Base-by-base conservation (phyloP, 64 coral and sea anemone genomes). In the Porites australiensis region DNA sequence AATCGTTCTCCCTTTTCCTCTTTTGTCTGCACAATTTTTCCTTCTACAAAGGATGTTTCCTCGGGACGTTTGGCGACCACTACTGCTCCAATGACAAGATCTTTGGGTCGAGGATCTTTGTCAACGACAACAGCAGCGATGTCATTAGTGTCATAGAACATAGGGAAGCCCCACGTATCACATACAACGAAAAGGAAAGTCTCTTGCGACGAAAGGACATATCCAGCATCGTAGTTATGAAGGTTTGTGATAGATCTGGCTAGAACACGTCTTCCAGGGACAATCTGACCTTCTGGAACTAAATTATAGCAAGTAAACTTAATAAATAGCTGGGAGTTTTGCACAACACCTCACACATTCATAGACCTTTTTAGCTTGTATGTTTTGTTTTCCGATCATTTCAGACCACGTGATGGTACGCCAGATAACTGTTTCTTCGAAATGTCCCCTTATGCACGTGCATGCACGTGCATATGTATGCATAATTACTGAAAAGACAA, bases 81-180 rank as follows among this genome's bases (percentile, higher is more conserved):
- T 47, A 69, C 66, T 27, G 83, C 63, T 13, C 92, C 88, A 74
- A 77, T 48, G 53, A 90, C 81, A 13, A 97, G 83, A 43, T 82
- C 58, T 13, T 86, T 13, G 51, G 87, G 18, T 3, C 59, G 59
- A 37, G 95, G 92, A 70, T 74, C 73, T 20, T 64, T 79, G 63
- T 94, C 95, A 47, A 97, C 58, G 5, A 97, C 88, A n/a, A 97
- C 58, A 46, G 95, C 92, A 9, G 91, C 48, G 15, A 94, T 68
- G 51, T 97, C 92, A 77, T 97, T 97, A 6, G 58, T 4, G 68
- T 97, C 95, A 90, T 87, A 88, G 1, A 62, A 74, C 12, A 64
- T 59, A 8, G 72, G 66, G 11, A 77, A 52, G 14, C 20, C 70
- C 47, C 83, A 62, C 27, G 27, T 37, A 48, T 97, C 95, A 88